phyloP scores from a whole-genome alignment of 2,888 invertebrate genomes.

The Scaptomyza caliginosa region DNA sequence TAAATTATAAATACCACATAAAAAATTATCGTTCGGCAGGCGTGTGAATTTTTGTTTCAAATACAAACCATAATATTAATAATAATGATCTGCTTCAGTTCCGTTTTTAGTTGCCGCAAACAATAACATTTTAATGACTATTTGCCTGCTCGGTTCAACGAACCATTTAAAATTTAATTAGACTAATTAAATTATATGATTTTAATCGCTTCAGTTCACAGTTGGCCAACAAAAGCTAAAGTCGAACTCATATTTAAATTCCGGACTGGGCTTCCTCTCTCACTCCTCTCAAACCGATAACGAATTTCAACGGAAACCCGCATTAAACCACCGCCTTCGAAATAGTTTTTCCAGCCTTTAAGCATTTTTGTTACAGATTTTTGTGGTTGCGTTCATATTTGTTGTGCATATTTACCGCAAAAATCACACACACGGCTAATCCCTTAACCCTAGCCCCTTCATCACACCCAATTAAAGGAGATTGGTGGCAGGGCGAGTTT shows the following conservation, averaged over 20 bases:
- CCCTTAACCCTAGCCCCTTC: background rate
- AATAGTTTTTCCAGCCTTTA: constrained; percentile 74
- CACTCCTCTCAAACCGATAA: constrained; percentile 5
- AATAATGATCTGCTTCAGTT: background rate
- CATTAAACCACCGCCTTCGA: constrained; percentile 10
- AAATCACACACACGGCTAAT: constrained; percentile 40
- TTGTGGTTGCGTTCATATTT: constrained; percentile 54
- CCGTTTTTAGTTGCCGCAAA: constrained; percentile 1
- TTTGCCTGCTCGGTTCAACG: constrained; percentile 25
- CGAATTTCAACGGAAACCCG: constrained; percentile 30
- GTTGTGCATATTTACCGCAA: constrained; percentile 69
- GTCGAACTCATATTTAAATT: constrained; percentile 40
- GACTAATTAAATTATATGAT: constrained; percentile 66
- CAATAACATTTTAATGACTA: constrained; percentile 11
- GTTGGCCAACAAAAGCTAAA: constrained; percentile 14
- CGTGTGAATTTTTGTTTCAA: background rate
- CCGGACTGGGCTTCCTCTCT: constrained; percentile 1
- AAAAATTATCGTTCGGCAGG: background rate
- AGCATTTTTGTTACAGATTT: constrained; percentile 68
- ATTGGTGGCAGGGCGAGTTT: background rate
- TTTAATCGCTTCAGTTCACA: constrained; percentile 52
- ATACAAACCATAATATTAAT: background rate
- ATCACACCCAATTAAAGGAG: background rate
- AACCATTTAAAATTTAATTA: constrained; percentile 47
- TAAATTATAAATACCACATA: background rate